Percentiles rank a stretch among this genome's conserved stretches.
Evolutionary conservation across 2,113 vertebrate species (phyloP).

Genomic region (Leptobrachium ailaonicum): DNA sequence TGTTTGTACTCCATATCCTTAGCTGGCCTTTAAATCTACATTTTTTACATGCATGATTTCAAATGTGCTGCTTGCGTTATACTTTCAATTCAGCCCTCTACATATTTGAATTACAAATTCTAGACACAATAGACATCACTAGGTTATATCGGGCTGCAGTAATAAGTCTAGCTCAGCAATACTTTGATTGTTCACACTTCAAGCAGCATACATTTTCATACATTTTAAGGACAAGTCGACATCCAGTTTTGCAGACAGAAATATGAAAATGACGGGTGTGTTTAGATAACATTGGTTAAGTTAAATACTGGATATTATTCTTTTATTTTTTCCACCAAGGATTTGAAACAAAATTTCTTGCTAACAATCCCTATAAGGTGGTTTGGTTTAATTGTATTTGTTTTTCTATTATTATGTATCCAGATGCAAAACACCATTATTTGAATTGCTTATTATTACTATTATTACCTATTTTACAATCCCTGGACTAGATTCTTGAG

Average conservation of each 20-base stretch:
- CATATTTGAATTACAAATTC: not conserved
- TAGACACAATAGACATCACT: not conserved
- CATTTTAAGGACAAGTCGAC: constrained; percentile 51
- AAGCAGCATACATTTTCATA: not conserved
- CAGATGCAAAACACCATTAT: not conserved
- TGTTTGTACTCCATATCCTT: constrained; percentile 42
- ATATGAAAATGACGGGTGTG: constrained; percentile 2
- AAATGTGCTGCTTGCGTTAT: constrained; percentile 4
- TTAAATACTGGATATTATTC: too few species aligned
- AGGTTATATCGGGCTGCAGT: constrained; percentile 1
- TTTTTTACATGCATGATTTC: constrained; percentile 27
- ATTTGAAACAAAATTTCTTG: too few species aligned
- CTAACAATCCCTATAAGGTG: too few species aligned
- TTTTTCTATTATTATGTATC: not conserved
- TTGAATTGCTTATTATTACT: not conserved
- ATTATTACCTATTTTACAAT: too few species aligned
- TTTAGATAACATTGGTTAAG: not conserved
- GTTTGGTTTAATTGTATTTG: too few species aligned
- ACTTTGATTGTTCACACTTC: constrained; percentile 19
- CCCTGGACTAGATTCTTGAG: too few species aligned
- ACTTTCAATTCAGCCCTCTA: constrained; percentile 40
- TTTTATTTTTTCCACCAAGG: too few species aligned
- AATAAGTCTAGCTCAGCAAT: constrained; percentile 3
- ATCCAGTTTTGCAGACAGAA: constrained; percentile 23
- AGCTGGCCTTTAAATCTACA: not conserved